Percentiles rank a stretch among this genome's conserved stretches.
These are phyloP conservation scores for Xyrauchen texanus DNA, from an alignment of 2,113 vertebrate genomes.

Conservation along the genomic window DNA sequence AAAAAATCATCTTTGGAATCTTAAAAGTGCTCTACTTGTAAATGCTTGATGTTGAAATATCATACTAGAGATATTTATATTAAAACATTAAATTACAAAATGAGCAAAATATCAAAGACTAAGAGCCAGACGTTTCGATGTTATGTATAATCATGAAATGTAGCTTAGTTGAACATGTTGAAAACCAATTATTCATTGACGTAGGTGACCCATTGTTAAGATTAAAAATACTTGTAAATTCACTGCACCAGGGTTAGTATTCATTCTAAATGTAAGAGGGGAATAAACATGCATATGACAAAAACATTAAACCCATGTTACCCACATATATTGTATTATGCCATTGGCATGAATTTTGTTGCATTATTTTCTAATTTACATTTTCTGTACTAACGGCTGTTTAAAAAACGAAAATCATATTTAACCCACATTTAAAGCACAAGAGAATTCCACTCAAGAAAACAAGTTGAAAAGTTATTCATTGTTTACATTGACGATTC, in stretches of 20 bases:
- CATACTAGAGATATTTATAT: background rate
- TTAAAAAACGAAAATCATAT: conserved; percentile 63
- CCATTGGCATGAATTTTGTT: conserved; percentile 24
- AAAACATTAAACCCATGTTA: conserved; percentile 2
- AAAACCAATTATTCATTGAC: no score
- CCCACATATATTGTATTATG: background rate
- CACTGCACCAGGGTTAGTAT: background rate
- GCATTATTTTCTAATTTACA: conserved; percentile 71
- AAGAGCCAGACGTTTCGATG: background rate
- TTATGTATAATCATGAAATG: background rate
- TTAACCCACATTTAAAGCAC: conserved; percentile 48
- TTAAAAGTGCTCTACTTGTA: conserved; percentile 38
- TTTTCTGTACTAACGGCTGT: conserved; percentile 76
- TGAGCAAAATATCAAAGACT: conserved; percentile 26
- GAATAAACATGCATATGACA: background rate
- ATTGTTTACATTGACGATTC: background rate
- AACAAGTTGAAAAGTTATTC: background rate
- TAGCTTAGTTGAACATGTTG: background rate
- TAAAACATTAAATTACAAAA: conserved; percentile 1
- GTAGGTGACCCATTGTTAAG: background rate
- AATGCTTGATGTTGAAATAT: background rate
- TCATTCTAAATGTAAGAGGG: background rate
- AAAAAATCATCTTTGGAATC: conserved; percentile 64
- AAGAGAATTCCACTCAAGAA: conserved; percentile 48
- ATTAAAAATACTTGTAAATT: background rate